phyloP scores from a whole-genome alignment of 1,140 invertebrate species.

The Asbolus verrucosus region DNA sequence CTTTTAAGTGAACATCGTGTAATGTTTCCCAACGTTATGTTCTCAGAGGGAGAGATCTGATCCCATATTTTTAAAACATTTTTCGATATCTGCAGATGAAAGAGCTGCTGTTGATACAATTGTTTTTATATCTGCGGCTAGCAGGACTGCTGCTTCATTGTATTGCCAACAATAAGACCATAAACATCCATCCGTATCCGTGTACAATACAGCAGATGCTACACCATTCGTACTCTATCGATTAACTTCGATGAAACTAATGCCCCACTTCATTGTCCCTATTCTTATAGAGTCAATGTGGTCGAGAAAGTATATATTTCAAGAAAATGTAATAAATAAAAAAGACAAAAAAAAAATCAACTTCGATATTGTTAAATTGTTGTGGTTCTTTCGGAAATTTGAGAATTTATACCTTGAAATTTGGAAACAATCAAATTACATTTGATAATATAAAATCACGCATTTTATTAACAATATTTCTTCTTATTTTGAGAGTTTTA shows the following conservation, averaged over 20 bases:
- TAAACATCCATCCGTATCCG: conserved; percentile 32
- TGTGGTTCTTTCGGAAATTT: too few relatives aligned
- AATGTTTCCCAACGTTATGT: background rate
- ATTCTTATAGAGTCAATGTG: conserved; percentile 13
- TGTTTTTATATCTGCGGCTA: conserved; percentile 36
- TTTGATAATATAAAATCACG: too few relatives aligned
- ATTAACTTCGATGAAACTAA: conserved; percentile 27
- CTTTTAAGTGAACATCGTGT: too few relatives aligned
- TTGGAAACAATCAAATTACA: too few relatives aligned
- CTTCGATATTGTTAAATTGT: too few relatives aligned
- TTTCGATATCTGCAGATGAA: conserved; percentile 32
- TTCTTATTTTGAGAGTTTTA: too few relatives aligned
- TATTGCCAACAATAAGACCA: conserved; percentile 35
- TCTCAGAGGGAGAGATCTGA: conserved; percentile 31
- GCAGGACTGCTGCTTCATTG: conserved; percentile 34
- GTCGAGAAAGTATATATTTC: too few relatives aligned
- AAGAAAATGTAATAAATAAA: too few relatives aligned
- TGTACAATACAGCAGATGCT: conserved; percentile 34
- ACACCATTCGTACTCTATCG: conserved; percentile 35
- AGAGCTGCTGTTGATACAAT: conserved; percentile 33
- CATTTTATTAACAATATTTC: too few relatives aligned
- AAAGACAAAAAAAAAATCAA: too few relatives aligned
- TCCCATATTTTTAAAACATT: conserved; percentile 30
- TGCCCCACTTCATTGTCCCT: background rate
- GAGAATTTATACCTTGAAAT: too few relatives aligned